Base-by-base conservation (phyloP, 2,797 vertebrate species). In the Pitangus sulphuratus region DNA sequence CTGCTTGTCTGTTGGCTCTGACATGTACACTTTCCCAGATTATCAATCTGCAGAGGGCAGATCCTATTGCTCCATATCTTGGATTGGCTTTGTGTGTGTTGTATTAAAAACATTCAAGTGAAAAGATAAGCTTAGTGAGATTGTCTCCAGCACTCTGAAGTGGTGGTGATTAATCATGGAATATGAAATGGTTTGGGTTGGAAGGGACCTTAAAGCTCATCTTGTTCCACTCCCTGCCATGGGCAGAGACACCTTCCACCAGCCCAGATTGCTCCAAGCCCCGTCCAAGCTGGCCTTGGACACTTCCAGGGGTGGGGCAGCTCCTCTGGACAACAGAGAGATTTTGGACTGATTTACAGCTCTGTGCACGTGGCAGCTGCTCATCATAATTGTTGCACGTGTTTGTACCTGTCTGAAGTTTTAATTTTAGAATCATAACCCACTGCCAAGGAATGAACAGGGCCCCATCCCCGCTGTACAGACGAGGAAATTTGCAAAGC, bases 371-470 rank as follows among this genome's bases (percentile, higher is more conserved):
- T 83, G 76, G 74, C 57, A 61, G 70, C 58, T 84, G 47, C 78
- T 68, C 45, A 24, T 89, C 22, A 1, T 65, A 57, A 64, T 54
- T 86, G 20, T n/a, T 71, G 30, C n/a, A 28, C 37, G 0, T 50
- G 78, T 68, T 51, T 94, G 26, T 93, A 74, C 81, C 64, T 85
- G 78, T 58, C 51, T 45, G 1, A 83, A 68, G 51, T 26, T 65
- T 48, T 33, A 44, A 76, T 70, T 87, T 94, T 70, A 89, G 71
- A 74, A 45, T 45, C n/a, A 6, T 65, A 25, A 84, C 70, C 54
- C 22, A 6, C 24, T 87, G 90, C 71, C 84, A 90, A 89, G 75
- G 62, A 69, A 25, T 72, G 82, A 95, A 84, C 24, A 2, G 15
- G 14, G 93, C 53, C 77, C n/a, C 33, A 25, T 87, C 75, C 64